Base-by-base conservation (phyloP, 2,797 vertebrate species). In the Centroberyx gerrardi region DNA sequence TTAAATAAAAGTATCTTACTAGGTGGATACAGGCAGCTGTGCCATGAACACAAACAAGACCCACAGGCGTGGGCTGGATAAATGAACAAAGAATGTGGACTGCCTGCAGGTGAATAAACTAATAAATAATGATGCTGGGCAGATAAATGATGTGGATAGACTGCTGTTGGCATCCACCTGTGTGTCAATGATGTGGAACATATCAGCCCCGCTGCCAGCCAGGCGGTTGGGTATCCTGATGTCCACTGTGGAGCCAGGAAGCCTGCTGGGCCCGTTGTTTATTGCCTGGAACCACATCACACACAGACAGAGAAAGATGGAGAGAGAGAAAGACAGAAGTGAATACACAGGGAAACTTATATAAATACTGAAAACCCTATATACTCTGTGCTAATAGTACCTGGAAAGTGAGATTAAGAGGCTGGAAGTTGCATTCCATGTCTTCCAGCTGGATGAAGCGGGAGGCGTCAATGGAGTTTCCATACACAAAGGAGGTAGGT, bases 401-500 rank as follows among this genome's bases (percentile, higher is more conserved):
- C 97, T 99, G 97, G 76, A 99, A 95, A 1, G 97, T 98, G 86
- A 99, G 88, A 87, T 99, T 99, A 62, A 99, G 95, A 46, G 97
- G 95, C 87, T 99, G 98, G 84, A 99, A 99, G 82, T 95, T 92
- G 79, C 98, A 99, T 65, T 97, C 95, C 55, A 96, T 93, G 81
- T 97, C 96, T 28, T 97, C 96, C 70, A 99, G 58, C 72, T 95
- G 96, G 83, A 97, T 72, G 17, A 99, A 98, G 72, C 94, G 96
- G 0, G 97, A 96, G 0, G 84, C 71, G 0, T 98, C 96, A 48
- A 98, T 95, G 72, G 97, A 97, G 89, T 97, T 97, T 12, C 98
- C 98, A 0, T 99, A 99, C 63, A 96, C 93, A 77, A 99, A 99
- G 10, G 98, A 98, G 76, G 90, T 95, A 1, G 98, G 98, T 1